Evolutionary conservation across 2,888 invertebrate species (phyloP), one percentile per base, ranked within the genome.

Genomic region (Embidobia sp.): DNA sequence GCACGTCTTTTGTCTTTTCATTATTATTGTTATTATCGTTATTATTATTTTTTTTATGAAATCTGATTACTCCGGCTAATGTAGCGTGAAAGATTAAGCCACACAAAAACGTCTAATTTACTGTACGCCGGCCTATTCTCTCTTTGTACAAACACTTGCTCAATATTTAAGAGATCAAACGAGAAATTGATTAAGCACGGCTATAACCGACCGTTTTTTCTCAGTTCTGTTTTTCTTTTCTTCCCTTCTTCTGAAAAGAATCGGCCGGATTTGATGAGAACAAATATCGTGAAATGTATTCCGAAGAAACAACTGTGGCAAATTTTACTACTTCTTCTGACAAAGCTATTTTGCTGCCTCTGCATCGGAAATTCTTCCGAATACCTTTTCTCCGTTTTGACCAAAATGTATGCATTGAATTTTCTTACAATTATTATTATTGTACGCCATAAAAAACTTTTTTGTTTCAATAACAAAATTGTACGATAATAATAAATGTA

Each of bases 181-280:
- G 19, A 42, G 19, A 57, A 31, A 57, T 44, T 57, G 42, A 57
- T 57, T 57, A 57, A 42, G 11, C 31, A 29, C 31, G 40, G 10
- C 37, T 37, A 15, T 16, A 37, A 37, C 19, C 35, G 13, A n/a
- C 6, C 18, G 15, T 40, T 55, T 35, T 48, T 27, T 13, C 15
- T 29, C 7, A n/a, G n/a, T 7, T 8, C 29, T 35, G 16, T 37
- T 37, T 37, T 4, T 11, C 19, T 42, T 42, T 42, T 37, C 16
- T 37, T 1, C 16, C 37, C n/a, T 8, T 8, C 5, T 10, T 2
- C 33, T 5, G 13, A 13, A 11, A 35, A 1, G 33, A 11, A n/a
- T 29, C 29, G 29, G 2, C 6, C 8, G 2, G 29, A 29, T 29
- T 2, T 6, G 6, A 8, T 7, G 29, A 1, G 1, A n/a, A 29